Conservation (phyloP, 2,888 invertebrate genomes). For the Eudemis profundana region DNA sequence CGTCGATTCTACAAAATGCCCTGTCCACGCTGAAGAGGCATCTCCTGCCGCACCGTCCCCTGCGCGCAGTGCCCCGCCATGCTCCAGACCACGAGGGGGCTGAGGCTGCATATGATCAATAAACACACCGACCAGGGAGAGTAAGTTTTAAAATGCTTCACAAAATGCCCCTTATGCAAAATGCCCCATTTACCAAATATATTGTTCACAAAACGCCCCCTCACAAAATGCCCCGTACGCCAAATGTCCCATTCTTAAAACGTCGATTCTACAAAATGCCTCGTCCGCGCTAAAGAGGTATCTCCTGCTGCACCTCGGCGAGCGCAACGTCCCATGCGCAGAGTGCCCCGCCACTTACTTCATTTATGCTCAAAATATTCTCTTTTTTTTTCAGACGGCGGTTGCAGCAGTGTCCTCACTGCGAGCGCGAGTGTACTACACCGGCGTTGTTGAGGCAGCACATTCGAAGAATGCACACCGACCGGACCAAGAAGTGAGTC, state of each 20-base stretch:
- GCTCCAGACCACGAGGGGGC: constrained; percentile 51
- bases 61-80: constrained; percentile 39
- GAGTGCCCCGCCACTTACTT: no score
- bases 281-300: no score
- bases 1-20: no score
- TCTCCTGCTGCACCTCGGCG: no score
- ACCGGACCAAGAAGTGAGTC: constrained; percentile 60
- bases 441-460: constrained; percentile 58
- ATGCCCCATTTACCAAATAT: no score
- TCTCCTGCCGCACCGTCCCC: no score
- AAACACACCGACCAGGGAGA: constrained; percentile 50
- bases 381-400: constrained; percentile 1
- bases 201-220: no score
- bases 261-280: background rate
- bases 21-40: no score
- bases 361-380: no score
- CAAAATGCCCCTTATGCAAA: background rate
- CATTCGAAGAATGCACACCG: constrained; percentile 61
- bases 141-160: constrained; percentile 10
- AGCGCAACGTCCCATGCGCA: background rate
- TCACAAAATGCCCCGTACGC: no score
- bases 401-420: constrained; percentile 52
- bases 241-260: no score
- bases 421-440: constrained; percentile 57
- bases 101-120: constrained; percentile 51